phyloP scores from a whole-genome alignment of 2,113 vertebrate genomes.

The Pachypanchax playfairii region DNA sequence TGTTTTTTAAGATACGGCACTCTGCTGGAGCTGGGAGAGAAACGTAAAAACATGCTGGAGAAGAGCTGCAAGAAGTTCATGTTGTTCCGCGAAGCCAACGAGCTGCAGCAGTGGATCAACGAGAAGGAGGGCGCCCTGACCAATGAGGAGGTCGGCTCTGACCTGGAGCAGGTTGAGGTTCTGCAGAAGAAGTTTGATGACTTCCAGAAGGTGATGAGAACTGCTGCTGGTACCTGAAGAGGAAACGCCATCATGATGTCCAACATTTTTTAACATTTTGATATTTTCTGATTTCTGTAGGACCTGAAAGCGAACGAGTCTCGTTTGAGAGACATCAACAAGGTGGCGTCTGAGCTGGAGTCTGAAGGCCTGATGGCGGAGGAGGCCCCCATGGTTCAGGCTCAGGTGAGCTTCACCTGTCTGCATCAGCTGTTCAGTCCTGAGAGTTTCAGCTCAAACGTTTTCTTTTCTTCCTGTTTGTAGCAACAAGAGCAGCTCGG shows the following conservation, averaged over 20 bases:
- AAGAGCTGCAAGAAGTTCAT: constrained; percentile 99
- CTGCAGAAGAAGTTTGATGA: constrained; percentile 99
- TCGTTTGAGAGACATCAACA: constrained; percentile 97
- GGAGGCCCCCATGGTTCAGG: constrained; percentile 90
- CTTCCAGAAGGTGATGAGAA: constrained; percentile 99
- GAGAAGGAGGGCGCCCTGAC: constrained; percentile 94
- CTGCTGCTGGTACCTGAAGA: too few species aligned
- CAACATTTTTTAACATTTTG: too few species aligned
- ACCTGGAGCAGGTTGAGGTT: constrained; percentile 97
- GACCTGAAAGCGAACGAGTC: constrained; percentile 98
- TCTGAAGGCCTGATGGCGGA: constrained; percentile 97
- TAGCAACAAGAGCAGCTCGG: constrained; percentile 83
- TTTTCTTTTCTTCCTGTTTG: neutral
- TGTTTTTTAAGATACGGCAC: constrained; percentile 85
- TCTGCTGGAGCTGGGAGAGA: constrained; percentile 91
- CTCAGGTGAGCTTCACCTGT: constrained; percentile 80
- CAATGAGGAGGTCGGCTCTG: constrained; percentile 93
- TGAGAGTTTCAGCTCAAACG: neutral
- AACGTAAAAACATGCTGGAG: constrained; percentile 96
- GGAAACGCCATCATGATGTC: too few species aligned
- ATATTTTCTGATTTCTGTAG: too few species aligned
- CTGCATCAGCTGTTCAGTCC: accelerated
- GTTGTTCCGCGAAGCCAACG: constrained; percentile 95
- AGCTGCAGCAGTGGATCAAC: constrained; percentile 97
- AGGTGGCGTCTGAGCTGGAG: constrained; percentile 94